phyloP scores from a whole-genome alignment of 2,888 invertebrate genomes.

The Acleris literana region DNA sequence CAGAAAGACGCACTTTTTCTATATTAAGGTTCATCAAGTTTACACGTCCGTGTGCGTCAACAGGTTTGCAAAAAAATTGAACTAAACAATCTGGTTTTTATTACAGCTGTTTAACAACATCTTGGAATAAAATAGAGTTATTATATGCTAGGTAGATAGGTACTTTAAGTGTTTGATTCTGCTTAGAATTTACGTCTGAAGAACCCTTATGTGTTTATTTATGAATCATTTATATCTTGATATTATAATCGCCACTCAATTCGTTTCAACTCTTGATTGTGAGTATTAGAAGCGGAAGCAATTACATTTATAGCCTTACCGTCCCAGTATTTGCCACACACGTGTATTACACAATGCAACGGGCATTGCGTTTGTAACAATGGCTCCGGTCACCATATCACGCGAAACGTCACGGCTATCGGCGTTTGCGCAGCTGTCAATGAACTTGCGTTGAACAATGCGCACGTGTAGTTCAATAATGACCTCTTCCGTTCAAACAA shows the following conservation, averaged over 20 bases:
- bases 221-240: too few species aligned
- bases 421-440: constrained; percentile 63
- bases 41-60: constrained; percentile 15
- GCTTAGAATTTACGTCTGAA: too few species aligned
- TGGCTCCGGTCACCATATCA: constrained; percentile 59
- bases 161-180: not conserved
- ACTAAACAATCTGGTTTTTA: constrained; percentile 5
- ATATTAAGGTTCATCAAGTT: not conserved
- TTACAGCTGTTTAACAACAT: constrained; percentile 8
- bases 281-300: constrained; percentile 12
- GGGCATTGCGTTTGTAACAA: constrained; percentile 57
- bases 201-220: too few species aligned
- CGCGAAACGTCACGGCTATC: constrained; percentile 62
- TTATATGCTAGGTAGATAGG: not conserved
- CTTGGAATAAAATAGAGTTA: constrained; percentile 2
- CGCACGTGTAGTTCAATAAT: constrained; percentile 62
- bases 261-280: not conserved
- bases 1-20: too few species aligned
- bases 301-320: constrained; percentile 26
- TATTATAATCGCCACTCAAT: not conserved
- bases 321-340: constrained; percentile 24
- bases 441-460: constrained; percentile 73
- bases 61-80: constrained; percentile 3
- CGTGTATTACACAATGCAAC: constrained; percentile 47
- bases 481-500: constrained; percentile 58